Evolutionary conservation across 1,140 invertebrate species (phyloP).

Genomic region (Drosophila insularis): DNA sequence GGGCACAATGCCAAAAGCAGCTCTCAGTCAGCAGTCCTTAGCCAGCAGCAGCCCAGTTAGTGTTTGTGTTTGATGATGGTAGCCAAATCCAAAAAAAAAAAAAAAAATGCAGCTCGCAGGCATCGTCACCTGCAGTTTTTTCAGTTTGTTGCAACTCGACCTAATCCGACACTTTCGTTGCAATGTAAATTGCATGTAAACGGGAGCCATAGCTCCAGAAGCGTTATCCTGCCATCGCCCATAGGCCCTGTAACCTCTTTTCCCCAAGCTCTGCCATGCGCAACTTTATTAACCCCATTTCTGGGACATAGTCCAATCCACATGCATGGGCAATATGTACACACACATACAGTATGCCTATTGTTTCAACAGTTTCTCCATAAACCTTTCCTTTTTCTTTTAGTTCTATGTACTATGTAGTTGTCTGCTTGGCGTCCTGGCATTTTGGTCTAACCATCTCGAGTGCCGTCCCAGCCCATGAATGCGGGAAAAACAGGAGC

Average conservation of each 20-base stretch:
- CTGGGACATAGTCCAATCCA: slow-evolving; percentile 29
- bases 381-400: not conserved
- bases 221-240: too few species aligned
- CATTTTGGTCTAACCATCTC: slow-evolving; percentile 1
- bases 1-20: slow-evolving; percentile 34
- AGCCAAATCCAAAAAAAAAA: slow-evolving; percentile 16
- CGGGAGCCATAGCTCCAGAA: slow-evolving; percentile 34
- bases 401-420: not conserved
- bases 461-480: slow-evolving; percentile 3
- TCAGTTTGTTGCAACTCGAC: not conserved
- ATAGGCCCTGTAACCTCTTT: slow-evolving; percentile 8
- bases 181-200: slow-evolving; percentile 57
- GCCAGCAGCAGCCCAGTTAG: slow-evolving; percentile 23
- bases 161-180: slow-evolving; percentile 37
- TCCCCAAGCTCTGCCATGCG: slow-evolving; percentile 34
- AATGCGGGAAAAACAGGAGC: not conserved
- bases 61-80: slow-evolving; percentile 2
- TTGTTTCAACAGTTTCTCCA: slow-evolving; percentile 42
- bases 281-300: slow-evolving; percentile 77
- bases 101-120: slow-evolving; percentile 4
- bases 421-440: slow-evolving; percentile 1
- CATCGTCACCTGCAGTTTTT: slow-evolving; percentile 12
- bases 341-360: slow-evolving; percentile 46
- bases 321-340: not conserved
- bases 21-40: too few species aligned